Evolutionary conservation across 2,888 invertebrate genomes (phyloP), one percentile per base, ranked within the genome.

Genomic region (Masnerella sp.): DNA sequence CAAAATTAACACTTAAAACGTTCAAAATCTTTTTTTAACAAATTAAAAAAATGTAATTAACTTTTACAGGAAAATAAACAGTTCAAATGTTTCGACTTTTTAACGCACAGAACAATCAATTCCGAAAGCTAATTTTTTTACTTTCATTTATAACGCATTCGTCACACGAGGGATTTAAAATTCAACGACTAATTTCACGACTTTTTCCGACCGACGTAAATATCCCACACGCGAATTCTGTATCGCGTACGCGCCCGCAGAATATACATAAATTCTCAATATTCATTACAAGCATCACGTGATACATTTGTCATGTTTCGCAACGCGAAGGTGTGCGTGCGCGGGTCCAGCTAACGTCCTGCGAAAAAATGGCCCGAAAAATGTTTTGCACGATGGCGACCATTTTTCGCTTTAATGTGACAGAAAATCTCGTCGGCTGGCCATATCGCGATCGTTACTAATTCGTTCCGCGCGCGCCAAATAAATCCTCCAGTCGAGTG

Each of bases 251-350:
- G 7, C 32, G 56, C 40, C 15, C 36, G 22, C n/a, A 17, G 61
- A 47, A 61, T 61, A 61, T n/a, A n/a, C n/a, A n/a, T 61, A 61
- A 61, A 61, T 59, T 47, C 59, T 45, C 59, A 17, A 59, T 59
- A 59, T 59, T 59, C 59, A 59, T 59, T 59, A 59, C 59, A 7
- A 45, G 11, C 36, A 30, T 59, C 59, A 36, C 47, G 47, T 59
- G 45, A 45, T 47, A 47, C 36, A 59, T 59, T 59, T 59, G 45
- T 59, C 59, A 47, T 47, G 36, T 45, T 47, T 17, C 59, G 28
- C 14, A n/a, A 25, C 2, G 32, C 8, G 7, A 7, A 15, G 14
- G 45, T 28, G 25, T 15, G 15, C 28, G 14, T 4, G 1, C 45
- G 45, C 12, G 45, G 15, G 42, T 42, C 17, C 40, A 11, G 28